Evolutionary conservation across 2,888 invertebrate genomes (phyloP), one percentile per base, ranked within the genome.

Genomic region (Scaptomyza caliginosa): DNA sequence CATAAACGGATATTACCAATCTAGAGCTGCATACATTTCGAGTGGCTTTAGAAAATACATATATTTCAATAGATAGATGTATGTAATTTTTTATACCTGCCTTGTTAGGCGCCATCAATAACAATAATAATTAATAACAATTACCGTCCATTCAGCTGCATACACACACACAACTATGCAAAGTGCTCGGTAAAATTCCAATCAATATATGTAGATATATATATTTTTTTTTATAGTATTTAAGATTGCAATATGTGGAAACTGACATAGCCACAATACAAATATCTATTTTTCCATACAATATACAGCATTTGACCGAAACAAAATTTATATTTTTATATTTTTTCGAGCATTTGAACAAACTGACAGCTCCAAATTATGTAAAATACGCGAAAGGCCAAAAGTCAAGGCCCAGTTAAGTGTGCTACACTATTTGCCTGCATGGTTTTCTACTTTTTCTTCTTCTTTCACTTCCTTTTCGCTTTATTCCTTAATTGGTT

Each of bases 41-140:
- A 50, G 56, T 54, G 45, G 72, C 49, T 30, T 67, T 62, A 43
- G 7, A 54, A 26, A 34, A 21, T 36, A 10, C 8, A 21, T 36
- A 10, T 6, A 21, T 10, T 16, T 45, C 7, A 3, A 32, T 32
- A 16, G 32, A 19, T 32, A n/a, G n/a, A n/a, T n/a, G n/a, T n/a
- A 8, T 59, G 11, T 26, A 38, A 46, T 2, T 32, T 28, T 11
- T 13, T 32, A 26, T 32, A 26, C 23, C 49, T 10, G 19, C 2
- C 13, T 77, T 67, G 74, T 50, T 70, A 56, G 58, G 67, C 67
- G 55, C 80, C 88, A 87, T 81, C 88, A 83, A 88, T 88, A 79
- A 88, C 62, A 71, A 86, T 76, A 88, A 84, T 82, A 82, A 83
- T 86, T 87, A 83, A 83, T 84, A 87, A 87, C 83, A 87, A 88